Evolutionary conservation across 2,888 invertebrate genomes (phyloP), one percentile per base, ranked within the genome.

Genomic region (Baccha elongata): DNA sequence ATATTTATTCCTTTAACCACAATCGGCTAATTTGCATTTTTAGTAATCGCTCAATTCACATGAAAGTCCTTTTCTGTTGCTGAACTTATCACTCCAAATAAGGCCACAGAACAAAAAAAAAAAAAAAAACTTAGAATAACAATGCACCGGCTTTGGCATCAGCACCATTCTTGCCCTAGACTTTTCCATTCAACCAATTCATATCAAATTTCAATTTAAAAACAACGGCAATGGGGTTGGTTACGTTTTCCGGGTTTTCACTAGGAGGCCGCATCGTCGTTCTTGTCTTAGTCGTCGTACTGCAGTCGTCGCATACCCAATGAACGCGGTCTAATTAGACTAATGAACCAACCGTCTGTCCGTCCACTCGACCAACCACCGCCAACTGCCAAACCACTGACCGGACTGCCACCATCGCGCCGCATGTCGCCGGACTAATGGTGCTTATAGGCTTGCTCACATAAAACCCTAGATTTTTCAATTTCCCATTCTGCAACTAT

Each of bases 301-400:
- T 46, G 46, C 42, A 19, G 35, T 60, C 37, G 46, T 67, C 46
- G 76, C 72, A 73, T 83, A 78, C 68, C 55, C 78, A 83, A 78
- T 73, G 83, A 79, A 69, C 80, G 84, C 73, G 85, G 80, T 80
- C 85, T 85, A 84, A 85, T 84, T 85, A 85, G 79, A 84, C 85
- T 85, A 85, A 85, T 85, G 85, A 85, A 85, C 80, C 84, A 78
- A 79, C 83, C 78, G 83, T 83, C 83, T 73, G 83, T 83, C 78
- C 37, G 76, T 72, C 68, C 83, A 78, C 48, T 42, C 80, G 67
- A 67, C 78, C 62, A 68, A 78, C 67, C 73, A 74, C 73, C 37
- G 37, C 58, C 65, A 58, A 53, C 74, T 35, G 58, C 62, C 52
- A 72, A 35, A 73, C 44, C 15, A 53, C 62, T 72, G 68, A 72